Evolutionary conservation across 2,888 invertebrate species (phyloP), one percentile per base, ranked within the genome.

Genomic region (Xestia c-nigrum): DNA sequence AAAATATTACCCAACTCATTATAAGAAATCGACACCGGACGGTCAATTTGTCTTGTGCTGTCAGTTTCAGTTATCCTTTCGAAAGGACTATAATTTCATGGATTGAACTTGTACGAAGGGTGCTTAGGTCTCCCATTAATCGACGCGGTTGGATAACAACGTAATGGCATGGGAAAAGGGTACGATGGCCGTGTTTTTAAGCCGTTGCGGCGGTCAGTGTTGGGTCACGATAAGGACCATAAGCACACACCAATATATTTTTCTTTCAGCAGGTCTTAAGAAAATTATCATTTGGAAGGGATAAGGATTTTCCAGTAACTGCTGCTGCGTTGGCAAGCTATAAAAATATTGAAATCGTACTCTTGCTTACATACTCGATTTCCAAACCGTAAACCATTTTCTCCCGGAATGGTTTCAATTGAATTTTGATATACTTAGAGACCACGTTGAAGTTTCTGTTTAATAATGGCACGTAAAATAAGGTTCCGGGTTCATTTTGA

Each of bases 31-130:
- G 68, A 84, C 67, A 80, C 43, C n/a, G 38, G 40, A 40, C 61
- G 31, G 61, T 57, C 50, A 52, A 76, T 85, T 85, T 82, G 12
- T 81, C 68, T 70, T 73, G 38, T 50, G 46, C 76, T 85, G 72
- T 81, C 75, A 81, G 55, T 47, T 47, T 69, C 69, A 84, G 64
- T 61, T 67, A 59, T 14, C 14, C 47, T 63, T 73, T 73, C 46
- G 38, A 24, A 70, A 74, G 24, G 66, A 70, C 61, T 66, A 69
- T 70, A 57, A 70, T 74, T 80, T 59, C n/a, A 71, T 52, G 80
- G 40, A 72, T 52, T 70, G 57, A 80, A 70, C 57, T 47, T 65
- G 31, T 65, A 14, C 31, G 47, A 46, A 70, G n/a, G 46, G 57
- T 55, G 52, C 52, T 74, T 52, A 47, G 19, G 43, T 38, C 38